Conservation (phyloP, 1,140 invertebrate species). For the Idris sp. region DNA sequence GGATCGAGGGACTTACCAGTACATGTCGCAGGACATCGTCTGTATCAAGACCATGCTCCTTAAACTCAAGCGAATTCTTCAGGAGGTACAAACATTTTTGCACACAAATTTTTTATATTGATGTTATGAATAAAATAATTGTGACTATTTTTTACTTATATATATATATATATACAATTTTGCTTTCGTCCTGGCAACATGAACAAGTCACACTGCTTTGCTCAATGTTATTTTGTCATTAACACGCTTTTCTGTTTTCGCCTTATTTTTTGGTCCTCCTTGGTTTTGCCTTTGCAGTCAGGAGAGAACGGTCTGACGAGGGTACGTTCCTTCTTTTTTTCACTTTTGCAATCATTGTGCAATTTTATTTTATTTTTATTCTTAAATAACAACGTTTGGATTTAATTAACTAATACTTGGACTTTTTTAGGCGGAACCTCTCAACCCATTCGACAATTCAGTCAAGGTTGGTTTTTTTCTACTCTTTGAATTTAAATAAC, state of each 20-base stretch:
- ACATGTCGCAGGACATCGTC: slow-evolving; percentile 87
- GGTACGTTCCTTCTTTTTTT: slow-evolving; percentile 77
- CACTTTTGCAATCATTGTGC: slow-evolving; percentile 21
- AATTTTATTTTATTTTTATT: slow-evolving; percentile 30
- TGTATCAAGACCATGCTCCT: slow-evolving; percentile 88
- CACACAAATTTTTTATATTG: too few species aligned
- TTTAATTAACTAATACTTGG: slow-evolving; percentile 22
- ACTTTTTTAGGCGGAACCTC: slow-evolving; percentile 85
- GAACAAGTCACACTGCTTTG: slow-evolving; percentile 35
- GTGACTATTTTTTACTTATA: too few species aligned
- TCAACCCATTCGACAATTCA: slow-evolving; percentile 89
- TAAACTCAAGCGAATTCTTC: slow-evolving; percentile 86
- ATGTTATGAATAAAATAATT: too few species aligned
- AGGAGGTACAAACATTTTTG: slow-evolving; percentile 85
- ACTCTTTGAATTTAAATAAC: too few species aligned
- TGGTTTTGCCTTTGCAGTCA: slow-evolving; percentile 77
- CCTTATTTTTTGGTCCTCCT: slow-evolving; percentile 70
- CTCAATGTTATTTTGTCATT: slow-evolving; percentile 62
- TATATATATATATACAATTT: too few species aligned
- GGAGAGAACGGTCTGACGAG: slow-evolving; percentile 82
- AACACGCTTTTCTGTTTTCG: slow-evolving; percentile 70
- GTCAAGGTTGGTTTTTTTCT: slow-evolving; percentile 77
- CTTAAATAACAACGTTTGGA: slow-evolving; percentile 7
- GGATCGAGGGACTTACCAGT: slow-evolving; percentile 82
- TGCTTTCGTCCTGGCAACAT: slow-evolving; percentile 37